Conservation (phyloP, 2,797 vertebrate species). For the Vireo griseus region DNA sequence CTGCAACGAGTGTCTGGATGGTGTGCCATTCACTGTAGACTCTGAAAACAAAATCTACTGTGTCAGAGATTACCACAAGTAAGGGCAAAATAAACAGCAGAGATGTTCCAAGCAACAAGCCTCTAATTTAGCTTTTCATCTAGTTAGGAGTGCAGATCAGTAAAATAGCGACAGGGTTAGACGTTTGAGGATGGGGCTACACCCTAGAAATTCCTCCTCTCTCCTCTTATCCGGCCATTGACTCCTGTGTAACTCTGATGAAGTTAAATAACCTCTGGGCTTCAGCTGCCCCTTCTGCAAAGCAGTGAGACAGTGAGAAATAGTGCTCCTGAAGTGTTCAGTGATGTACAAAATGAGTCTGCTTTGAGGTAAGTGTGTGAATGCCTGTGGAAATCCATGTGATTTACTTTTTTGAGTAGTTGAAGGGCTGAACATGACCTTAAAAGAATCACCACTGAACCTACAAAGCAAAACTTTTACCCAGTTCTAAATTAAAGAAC, state of each 20-base stretch:
- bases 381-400: background rate
- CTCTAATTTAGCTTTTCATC: background rate
- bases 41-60: conserved; percentile 97
- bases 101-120: background rate
- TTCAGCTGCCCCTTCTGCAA: background rate
- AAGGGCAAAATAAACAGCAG: conserved; percentile 10
- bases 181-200: background rate
- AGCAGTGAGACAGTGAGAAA: background rate
- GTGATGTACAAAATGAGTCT: background rate
- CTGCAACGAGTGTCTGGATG: conserved; percentile 94
- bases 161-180: background rate
- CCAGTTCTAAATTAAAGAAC: background rate
- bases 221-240: background rate
- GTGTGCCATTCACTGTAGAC: conserved; percentile 96
- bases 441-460: background rate
- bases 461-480: background rate
- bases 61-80: conserved; percentile 97
- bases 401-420: background rate
- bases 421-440: background rate
- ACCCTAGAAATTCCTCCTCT: background rate
- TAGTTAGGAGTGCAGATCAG: background rate
- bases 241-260: background rate
- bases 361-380: background rate
- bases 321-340: background rate
- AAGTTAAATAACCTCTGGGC: background rate